Base-by-base conservation (phyloP, 2,888 invertebrate species). In the Nephrocerus scutellatus region DNA sequence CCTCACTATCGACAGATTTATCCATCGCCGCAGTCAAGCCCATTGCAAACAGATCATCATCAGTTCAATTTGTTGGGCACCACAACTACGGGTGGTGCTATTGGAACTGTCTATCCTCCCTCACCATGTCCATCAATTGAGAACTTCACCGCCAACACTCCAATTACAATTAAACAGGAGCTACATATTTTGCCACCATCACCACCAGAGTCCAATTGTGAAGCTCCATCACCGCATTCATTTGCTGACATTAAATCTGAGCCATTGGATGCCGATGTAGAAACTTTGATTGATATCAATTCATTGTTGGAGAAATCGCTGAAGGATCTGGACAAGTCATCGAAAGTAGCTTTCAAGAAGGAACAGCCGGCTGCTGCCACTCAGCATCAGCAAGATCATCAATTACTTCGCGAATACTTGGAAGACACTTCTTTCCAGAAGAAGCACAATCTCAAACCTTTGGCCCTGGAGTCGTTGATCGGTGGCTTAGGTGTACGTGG, bases 401-500 rank as follows among this genome's bases (percentile, higher is more conserved):
- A 83, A 57, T 70, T 88, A 35, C 64, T 90, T 39, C 73, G 88
- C 41, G 86, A 89, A 58, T 88, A 84, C 36, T 70, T 89, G 35
- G 77, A 84, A 61, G 89, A 89, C 57, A 88, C 86, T 6, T 81
- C 84, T 48, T 89, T 88, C 66, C 89, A 88, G 64, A 81, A 81
- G 63, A 80, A 84, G 58, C 81, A 83, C 64, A 89, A 89, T 60
- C 72, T 89, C 49, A 80, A 79, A 67, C 85, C 88, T 1, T 72
- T 89, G 55, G 84, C 86, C 45, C 72, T 79, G 58, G 72, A 77
- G 56, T 76, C 77, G 52, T 70, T 83, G 49, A 74, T 73, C 10
- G 70, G 66, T 34, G 64, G 63, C 31, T 53, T 67, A 50, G 75
- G 73, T 43, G 78, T 77, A 34, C 76, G 82, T 34, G 84, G 83